Conservation (phyloP, 1,140 invertebrate species). For the Drosophila pseudoobscura region DNA sequence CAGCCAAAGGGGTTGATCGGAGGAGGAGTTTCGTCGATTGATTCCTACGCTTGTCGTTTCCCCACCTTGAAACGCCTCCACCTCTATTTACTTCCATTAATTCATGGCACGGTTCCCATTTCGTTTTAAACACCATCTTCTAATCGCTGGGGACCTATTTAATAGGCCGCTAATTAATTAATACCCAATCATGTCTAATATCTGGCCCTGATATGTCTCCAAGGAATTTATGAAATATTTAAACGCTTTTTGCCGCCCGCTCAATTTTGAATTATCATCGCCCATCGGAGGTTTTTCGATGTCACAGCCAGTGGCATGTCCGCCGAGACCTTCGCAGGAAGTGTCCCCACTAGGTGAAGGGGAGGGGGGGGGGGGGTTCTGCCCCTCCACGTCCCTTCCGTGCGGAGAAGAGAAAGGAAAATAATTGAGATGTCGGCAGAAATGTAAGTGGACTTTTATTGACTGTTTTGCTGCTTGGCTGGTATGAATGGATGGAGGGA, state of each 20-base stretch:
- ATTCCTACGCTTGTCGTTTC: no score
- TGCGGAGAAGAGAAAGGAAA: slow-evolving; percentile 49
- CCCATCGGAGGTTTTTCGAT: slow-evolving; percentile 9
- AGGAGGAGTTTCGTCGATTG: no score
- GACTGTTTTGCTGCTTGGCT: slow-evolving; percentile 65
- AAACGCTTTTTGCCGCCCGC: slow-evolving; percentile 9
- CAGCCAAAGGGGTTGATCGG: no score
- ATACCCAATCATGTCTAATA: neutral
- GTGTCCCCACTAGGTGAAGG: slow-evolving; percentile 9
- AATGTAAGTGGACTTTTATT: slow-evolving; percentile 81
- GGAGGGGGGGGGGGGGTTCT: neutral
- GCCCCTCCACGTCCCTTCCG: no score
- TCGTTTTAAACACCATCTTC: no score
- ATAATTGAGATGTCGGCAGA: slow-evolving; percentile 80
- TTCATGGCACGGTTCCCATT: no score
- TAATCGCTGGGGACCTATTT: no score
- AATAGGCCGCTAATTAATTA: slow-evolving; percentile 3
- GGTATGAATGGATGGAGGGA: slow-evolving; percentile 35
- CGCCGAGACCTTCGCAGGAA: slow-evolving; percentile 1
- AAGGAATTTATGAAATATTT: slow-evolving; percentile 39
- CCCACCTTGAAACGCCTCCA: neutral
- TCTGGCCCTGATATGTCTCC: neutral
- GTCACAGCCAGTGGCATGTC: slow-evolving; percentile 23
- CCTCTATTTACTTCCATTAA: no score
- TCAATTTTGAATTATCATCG: slow-evolving; percentile 40